Base-by-base conservation (phyloP, 2,797 vertebrate genomes). In the Podarcis lilfordi region DNA sequence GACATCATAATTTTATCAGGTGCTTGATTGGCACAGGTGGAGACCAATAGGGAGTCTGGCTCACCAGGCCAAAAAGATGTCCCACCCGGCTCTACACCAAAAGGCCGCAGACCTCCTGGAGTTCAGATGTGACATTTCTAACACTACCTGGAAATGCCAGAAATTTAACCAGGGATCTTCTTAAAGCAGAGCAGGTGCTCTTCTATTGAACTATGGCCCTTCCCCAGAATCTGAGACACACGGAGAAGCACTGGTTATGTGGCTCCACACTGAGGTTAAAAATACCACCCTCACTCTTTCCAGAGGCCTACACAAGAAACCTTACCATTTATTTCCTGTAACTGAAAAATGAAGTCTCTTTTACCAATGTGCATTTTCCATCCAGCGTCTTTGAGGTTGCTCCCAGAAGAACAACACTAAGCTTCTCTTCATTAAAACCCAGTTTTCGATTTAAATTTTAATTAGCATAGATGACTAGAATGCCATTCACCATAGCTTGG, bases 361-460 rank as follows among this genome's bases (percentile, higher is more conserved):
- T 92, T 94, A 90, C 92, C 89, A 95, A 91, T 95, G 88, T 92
- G 87, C 86, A 88, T 45, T 91, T 74, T 95, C 92, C 86, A 84
- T 86, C 87, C 87, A 93, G 86, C 91, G 81, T 91, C 93, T 95
- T 94, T 93, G 95, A 95, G 95, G 86, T 45, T 92, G 93, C 92
- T 96, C 97, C 97, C 96, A 93, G 43, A 96, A 96, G 97, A 95
- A 91, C 69, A 91, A 37, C 92, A 87, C 95, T 97, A 96, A 97
- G 95, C 94, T 96, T 93, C 95, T 97, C 95, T 97, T 97, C 97
- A 97, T 97, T 97, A 97, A 95, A 96, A 96, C 88, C 84, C 90
- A 93, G 95, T 93, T 96, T 96, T 97, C 96, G 96, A 97, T 97
- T 97, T 96, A 88, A 96, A 96, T 97, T 97, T 96, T 97, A 97